Evolutionary conservation across 2,113 vertebrate genomes (phyloP), one percentile per base, ranked within the genome.

Genomic region (Reinhardtius hippoglossoides): DNA sequence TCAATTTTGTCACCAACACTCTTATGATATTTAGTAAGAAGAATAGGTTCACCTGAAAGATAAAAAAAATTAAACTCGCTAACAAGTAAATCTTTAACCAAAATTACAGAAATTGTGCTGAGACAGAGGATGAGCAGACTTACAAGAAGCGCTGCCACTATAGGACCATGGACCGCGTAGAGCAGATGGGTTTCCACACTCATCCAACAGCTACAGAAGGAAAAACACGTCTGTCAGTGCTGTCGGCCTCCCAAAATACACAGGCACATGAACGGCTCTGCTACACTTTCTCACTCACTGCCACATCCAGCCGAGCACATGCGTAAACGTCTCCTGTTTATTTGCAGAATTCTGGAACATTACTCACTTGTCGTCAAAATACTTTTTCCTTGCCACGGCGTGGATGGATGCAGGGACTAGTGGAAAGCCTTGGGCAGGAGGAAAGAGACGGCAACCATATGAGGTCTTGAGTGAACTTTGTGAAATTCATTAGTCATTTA

Each of bases 301-400:
- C 71, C 56, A 54, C 68, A 87, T 71, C 40, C 74, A 72, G 59
- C 58, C 18, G 46, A 76, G 81, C 83, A 67, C 83, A 65, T 78
- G 73, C 66, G 65, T 62, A 83, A 85, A 91, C 75, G 86, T 69
- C 78, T 67, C 70, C 60, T 83, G 67, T 68, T 91, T 92, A 86
- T 52, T 86, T 88, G 44, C 88, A 72, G 84, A 87, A 2, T 71
- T 82, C 44, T 52, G 89, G 74, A 9, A 52, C 77, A 67, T 76
- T 89, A 95, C 98, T 97, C 93, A 99, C 98, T 98, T 97, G 94
- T 99, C 98, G 54, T 99, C 96, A 89, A 97, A 98, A 90, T 97
- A 97, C 84, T 95, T 95, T 78, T 96, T 95, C 90, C 98, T 95
- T 37, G 97, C 96, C 55, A 97, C 92, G n/a, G 98, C 97, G 46